phyloP scores from a whole-genome alignment of 2,113 vertebrate species.

The Chamaetylas fuelleborni region DNA sequence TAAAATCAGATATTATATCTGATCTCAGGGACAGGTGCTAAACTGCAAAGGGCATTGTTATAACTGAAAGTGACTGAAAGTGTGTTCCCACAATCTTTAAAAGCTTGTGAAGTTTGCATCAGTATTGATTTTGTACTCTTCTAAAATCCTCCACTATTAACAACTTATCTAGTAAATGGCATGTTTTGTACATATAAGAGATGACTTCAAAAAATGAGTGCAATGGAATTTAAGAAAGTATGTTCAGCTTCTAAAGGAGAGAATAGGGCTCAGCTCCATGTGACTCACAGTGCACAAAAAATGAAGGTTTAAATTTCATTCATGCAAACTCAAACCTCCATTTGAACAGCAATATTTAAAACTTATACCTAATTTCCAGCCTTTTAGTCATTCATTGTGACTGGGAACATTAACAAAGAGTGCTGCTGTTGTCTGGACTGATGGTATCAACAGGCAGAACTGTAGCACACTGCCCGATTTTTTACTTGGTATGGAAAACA shows the following conservation, averaged over 20 bases:
- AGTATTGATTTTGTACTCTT: not conserved
- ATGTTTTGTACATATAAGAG: slow-evolving; percentile 29
- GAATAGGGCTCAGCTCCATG: not conserved
- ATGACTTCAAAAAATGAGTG: slow-evolving; percentile 17
- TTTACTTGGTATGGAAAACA: not conserved
- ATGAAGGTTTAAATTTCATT: not conserved
- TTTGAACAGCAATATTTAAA: not conserved
- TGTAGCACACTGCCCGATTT: not conserved
- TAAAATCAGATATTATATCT: not conserved
- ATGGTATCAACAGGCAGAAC: not conserved
- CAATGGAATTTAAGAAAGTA: slow-evolving; percentile 22
- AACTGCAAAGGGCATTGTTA: slow-evolving; percentile 10
- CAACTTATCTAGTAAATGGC: not conserved
- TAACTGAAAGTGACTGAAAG: slow-evolving; percentile 8
- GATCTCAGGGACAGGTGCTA: not conserved
- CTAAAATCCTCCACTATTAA: slow-evolving; percentile 34
- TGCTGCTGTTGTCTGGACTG: not conserved
- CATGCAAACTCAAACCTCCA: not conserved
- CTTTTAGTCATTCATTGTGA: not conserved
- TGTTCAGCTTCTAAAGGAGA: not conserved
- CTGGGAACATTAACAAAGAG: not conserved
- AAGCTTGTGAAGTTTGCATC: not conserved
- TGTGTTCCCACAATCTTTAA: not conserved
- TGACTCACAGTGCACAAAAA: not conserved
- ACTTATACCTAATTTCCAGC: not conserved